Evolutionary conservation across 2,113 vertebrate genomes (phyloP).

Genomic region (Siniperca chuatsi): DNA sequence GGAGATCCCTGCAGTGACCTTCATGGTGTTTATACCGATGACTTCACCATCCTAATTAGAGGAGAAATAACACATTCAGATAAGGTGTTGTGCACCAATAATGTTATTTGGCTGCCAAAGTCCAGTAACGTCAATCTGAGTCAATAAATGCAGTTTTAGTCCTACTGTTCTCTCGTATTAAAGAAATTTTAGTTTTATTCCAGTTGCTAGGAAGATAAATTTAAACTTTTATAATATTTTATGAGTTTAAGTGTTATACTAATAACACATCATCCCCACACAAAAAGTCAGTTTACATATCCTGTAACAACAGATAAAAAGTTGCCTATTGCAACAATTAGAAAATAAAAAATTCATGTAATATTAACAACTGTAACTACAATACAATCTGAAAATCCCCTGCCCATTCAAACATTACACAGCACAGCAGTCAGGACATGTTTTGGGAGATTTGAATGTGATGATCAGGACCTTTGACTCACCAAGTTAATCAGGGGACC

Average conservation of each 20-base stretch:
- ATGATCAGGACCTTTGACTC: conserved; percentile 73
- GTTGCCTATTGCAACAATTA: background rate
- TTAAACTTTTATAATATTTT: background rate
- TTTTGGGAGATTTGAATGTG: background rate
- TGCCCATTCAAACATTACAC: background rate
- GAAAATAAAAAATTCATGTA: background rate
- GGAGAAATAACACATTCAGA: conserved; percentile 1
- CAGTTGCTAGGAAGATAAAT: background rate
- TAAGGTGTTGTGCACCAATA: background rate
- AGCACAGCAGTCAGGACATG: background rate
- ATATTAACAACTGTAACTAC: background rate
- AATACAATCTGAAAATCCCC: background rate
- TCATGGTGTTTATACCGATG: conserved; percentile 98
- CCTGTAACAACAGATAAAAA: background rate
- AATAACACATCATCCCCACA: background rate
- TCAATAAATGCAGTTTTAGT: background rate
- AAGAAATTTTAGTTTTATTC: background rate
- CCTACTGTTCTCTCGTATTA: no score
- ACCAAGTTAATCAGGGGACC: conserved; percentile 98
- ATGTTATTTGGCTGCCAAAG: background rate
- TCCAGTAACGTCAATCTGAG: background rate
- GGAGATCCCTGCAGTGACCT: conserved; percentile 96
- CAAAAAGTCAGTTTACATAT: background rate
- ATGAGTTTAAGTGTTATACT: background rate
- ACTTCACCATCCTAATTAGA: conserved; percentile 93